phyloP scores from a whole-genome alignment of 2,888 invertebrate species.

The Ochlodes sylvanus region DNA sequence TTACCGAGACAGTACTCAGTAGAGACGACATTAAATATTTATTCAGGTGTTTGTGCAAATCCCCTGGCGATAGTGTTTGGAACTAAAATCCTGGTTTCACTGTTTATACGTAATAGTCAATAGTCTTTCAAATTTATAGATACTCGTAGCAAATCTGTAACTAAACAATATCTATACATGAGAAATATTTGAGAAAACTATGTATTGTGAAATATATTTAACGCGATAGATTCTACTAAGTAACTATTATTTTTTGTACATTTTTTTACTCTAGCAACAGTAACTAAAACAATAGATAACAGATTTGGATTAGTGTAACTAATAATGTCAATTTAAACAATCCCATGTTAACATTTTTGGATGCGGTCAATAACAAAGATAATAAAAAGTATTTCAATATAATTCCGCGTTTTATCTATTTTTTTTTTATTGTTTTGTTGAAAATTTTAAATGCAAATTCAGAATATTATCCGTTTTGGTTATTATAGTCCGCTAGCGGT shows the following conservation, averaged over 20 bases:
- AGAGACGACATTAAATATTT: conserved; percentile 1
- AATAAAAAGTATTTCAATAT: too few relatives aligned
- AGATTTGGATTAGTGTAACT: too few relatives aligned
- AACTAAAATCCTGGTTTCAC: background rate
- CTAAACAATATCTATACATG: background rate
- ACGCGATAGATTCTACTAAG: too few relatives aligned
- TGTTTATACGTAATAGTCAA: background rate
- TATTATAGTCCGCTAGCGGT: background rate
- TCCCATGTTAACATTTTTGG: too few relatives aligned
- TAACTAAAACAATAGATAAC: too few relatives aligned
- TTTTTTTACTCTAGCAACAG: too few relatives aligned
- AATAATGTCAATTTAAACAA: too few relatives aligned
- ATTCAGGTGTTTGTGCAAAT: background rate
- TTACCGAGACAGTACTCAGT: background rate
- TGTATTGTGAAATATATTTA: too few relatives aligned
- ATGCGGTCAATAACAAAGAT: too few relatives aligned
- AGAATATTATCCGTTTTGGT: background rate
- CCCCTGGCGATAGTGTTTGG: background rate
- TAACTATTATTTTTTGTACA: too few relatives aligned
- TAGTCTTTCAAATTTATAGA: background rate
- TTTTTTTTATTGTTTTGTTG: background rate
- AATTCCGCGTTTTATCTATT: too few relatives aligned
- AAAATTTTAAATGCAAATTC: background rate
- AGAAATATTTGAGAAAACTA: too few relatives aligned
- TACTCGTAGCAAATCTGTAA: background rate